These are phyloP conservation scores for Propithecus coquereli DNA, from an alignment of 2,113 vertebrate species.

Conservation along the genomic window DNA sequence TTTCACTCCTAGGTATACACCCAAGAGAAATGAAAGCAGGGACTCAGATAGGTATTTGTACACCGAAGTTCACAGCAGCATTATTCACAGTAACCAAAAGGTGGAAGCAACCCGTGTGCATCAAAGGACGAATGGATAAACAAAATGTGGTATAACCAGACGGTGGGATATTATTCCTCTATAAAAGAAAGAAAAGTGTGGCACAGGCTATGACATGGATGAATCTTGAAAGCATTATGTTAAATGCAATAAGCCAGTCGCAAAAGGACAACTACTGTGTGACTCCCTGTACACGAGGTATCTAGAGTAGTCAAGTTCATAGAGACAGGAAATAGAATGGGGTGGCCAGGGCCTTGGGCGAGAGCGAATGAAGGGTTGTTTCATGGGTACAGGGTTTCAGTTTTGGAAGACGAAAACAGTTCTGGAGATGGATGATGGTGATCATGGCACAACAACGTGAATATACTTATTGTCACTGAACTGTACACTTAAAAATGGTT, in stretches of 20 bases:
- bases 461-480: neutral
- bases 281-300: neutral
- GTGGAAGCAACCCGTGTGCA: neutral
- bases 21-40: neutral
- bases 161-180: neutral
- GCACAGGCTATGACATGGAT: rapidly evolving
- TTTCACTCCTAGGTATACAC: neutral
- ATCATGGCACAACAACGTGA: rapidly evolving
- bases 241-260: neutral
- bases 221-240: neutral
- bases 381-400: neutral
- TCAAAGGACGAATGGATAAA: neutral
- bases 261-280: neutral
- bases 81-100: neutral
- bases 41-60: neutral
- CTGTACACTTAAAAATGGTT: neutral
- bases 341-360: neutral
- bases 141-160: neutral
- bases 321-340: neutral
- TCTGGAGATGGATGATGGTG: neutral
- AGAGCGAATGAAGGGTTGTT: neutral
- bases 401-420: neutral
- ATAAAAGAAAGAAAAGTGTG: neutral
- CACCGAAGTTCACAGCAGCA: neutral
- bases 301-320: no score